Evolutionary conservation across 2,888 invertebrate species (phyloP).

Genomic region (Meloe dianella): DNA sequence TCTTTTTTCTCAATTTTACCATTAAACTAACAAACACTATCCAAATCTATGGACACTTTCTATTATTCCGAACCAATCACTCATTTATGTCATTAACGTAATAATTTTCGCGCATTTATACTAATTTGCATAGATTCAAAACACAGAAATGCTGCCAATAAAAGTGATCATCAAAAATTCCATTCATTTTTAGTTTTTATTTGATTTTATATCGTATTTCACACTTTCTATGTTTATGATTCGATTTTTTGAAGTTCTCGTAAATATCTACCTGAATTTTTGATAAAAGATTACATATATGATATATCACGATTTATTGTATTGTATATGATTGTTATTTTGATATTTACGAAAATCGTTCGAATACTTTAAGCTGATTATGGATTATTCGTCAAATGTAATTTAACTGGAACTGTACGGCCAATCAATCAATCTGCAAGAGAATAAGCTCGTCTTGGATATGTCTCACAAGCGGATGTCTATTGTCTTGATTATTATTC

Average conservation of each 20-base stretch:
- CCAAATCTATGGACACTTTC: neutral
- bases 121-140: neutral
- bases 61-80: neutral
- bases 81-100: neutral
- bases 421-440: conserved; percentile 12
- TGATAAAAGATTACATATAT: too few relatives aligned
- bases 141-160: neutral
- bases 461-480: neutral
- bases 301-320: too few relatives aligned
- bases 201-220: too few relatives aligned
- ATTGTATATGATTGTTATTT: neutral
- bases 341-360: neutral
- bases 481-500: conserved; percentile 6
- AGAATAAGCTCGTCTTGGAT: neutral
- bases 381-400: neutral
- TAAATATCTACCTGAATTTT: neutral
- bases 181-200: neutral
- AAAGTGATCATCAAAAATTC: neutral
- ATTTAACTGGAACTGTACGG: neutral
- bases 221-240: neutral
- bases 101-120: neutral
- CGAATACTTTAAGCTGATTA: conserved; percentile 6
- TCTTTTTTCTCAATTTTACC: neutral
- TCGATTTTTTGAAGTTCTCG: neutral
- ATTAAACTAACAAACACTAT: neutral